Evolutionary conservation across 2,113 vertebrate genomes (phyloP).

Genomic region (Aptenodytes patagonicus): DNA sequence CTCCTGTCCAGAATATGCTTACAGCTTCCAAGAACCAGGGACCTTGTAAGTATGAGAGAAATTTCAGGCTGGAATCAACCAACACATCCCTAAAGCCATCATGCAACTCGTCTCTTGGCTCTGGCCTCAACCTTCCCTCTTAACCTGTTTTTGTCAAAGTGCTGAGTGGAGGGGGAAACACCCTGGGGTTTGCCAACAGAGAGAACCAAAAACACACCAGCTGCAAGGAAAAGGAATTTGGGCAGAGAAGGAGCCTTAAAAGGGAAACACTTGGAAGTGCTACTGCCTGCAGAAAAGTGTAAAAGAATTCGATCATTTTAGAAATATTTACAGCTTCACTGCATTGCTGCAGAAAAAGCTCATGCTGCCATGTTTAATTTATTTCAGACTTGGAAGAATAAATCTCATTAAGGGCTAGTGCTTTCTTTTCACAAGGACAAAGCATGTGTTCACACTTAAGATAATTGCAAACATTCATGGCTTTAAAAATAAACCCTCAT

Average conservation of each 20-base stretch:
- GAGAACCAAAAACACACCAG: not conserved
- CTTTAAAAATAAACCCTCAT: not conserved
- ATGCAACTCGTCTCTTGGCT: not conserved
- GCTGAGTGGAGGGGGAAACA: not conserved
- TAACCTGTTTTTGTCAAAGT: not conserved
- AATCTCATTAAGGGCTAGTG: conserved; percentile 17
- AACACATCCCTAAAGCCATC: no score
- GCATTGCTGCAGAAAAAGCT: not conserved
- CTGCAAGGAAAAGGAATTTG: not conserved
- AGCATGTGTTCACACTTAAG: conserved; percentile 50
- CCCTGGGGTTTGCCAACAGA: not conserved
- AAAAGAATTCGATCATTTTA: conserved; percentile 10
- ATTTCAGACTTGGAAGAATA: conserved; percentile 40
- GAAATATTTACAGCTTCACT: conserved; percentile 35
- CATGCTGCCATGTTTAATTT: conserved; percentile 21
- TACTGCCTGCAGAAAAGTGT: not conserved
- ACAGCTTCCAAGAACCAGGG: not conserved
- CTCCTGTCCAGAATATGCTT: not conserved
- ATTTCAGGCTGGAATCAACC: not conserved
- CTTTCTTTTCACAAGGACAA: not conserved
- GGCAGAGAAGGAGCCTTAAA: conserved; percentile 1
- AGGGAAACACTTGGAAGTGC: not conserved
- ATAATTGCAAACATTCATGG: conserved; percentile 23
- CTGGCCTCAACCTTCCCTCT: not conserved
- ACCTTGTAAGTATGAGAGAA: accelerated